Conservation (phyloP, 2,797 vertebrate species). For the Urosaurus nigricauda region DNA sequence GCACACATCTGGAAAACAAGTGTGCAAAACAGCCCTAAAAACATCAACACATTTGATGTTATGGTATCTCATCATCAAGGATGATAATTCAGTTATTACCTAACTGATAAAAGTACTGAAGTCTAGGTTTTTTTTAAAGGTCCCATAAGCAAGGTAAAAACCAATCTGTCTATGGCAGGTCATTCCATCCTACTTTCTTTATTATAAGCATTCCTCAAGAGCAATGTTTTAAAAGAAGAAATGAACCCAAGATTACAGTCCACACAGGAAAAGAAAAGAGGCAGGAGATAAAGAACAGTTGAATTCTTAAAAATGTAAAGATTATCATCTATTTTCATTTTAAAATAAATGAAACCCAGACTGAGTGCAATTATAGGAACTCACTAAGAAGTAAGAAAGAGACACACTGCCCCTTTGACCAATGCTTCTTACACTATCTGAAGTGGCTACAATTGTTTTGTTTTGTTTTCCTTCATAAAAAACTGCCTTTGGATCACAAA, state of each 20-base stretch:
- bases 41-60: not conserved
- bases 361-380: constrained; percentile 21
- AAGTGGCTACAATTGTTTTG: too few relatives aligned
- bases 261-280: too few relatives aligned
- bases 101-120: not conserved
- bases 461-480: too few relatives aligned
- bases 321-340: not conserved
- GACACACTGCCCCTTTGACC: not conserved
- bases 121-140: not conserved
- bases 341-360: not conserved
- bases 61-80: not conserved
- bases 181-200: not conserved
- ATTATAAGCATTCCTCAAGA: not conserved
- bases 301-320: not conserved
- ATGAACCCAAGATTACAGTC: not conserved
- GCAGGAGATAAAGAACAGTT: not conserved
- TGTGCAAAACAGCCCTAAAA: not conserved
- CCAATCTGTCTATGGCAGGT: not conserved
- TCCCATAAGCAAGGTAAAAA: not conserved
- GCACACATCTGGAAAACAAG: not conserved
- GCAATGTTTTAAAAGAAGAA: not conserved
- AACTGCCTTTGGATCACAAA: too few relatives aligned
- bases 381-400: too few relatives aligned
- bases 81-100: not conserved
- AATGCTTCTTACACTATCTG: not conserved